These are phyloP conservation scores for Mustela nigripes DNA, from an alignment of 2,113 vertebrate genomes.

Conservation along the genomic window DNA sequence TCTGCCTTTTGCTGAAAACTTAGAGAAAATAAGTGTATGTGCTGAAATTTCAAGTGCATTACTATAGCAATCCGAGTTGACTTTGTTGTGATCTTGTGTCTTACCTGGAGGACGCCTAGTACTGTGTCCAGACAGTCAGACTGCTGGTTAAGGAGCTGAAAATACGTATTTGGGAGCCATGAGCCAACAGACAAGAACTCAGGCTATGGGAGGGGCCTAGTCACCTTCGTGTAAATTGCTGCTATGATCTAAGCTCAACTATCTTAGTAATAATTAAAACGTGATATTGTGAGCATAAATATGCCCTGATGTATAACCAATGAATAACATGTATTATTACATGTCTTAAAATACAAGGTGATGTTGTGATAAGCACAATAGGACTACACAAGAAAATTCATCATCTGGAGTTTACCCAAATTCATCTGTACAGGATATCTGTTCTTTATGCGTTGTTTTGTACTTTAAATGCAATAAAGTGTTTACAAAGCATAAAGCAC, in stretches of 20 bases:
- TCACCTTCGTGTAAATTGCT: not conserved
- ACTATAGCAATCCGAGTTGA: not conserved
- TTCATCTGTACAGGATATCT: not conserved
- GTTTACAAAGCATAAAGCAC: constrained; percentile 54
- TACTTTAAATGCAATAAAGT: constrained; percentile 44
- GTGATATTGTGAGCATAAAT: not conserved
- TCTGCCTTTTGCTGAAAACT: not conserved
- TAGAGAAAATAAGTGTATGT: not conserved
- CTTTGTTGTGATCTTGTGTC: not conserved
- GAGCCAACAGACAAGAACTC: not conserved
- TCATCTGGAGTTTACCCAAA: not conserved
- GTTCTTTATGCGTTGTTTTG: not conserved
- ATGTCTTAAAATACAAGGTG: not conserved
- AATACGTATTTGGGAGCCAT: not conserved
- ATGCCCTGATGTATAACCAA: not conserved
- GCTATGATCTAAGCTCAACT: not conserved
- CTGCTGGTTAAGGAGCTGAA: not conserved
- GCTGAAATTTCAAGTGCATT: fast-evolving
- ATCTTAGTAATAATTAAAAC: not conserved
- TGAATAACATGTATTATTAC: not conserved
- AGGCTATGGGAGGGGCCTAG: not conserved
- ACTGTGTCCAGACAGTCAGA: not conserved
- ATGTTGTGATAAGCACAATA: not conserved
- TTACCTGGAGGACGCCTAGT: too few species aligned
- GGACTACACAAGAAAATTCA: not conserved